Evolutionary conservation across 2,888 invertebrate genomes (phyloP), one percentile per base, ranked within the genome.

Genomic region (Molanna angustata): DNA sequence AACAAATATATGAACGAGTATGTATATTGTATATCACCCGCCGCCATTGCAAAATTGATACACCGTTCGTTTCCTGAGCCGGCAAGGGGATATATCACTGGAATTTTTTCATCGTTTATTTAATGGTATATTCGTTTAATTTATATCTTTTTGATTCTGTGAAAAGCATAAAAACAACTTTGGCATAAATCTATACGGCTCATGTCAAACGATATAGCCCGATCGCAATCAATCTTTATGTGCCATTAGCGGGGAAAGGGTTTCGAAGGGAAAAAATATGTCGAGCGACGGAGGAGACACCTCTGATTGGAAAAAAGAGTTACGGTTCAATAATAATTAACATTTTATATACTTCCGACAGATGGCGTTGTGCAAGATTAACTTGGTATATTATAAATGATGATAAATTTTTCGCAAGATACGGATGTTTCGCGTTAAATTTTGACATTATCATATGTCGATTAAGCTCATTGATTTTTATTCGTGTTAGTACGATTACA

Each of bases 81-180:
- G 35, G 32, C 42, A 27, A 45, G 49, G 52, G 54, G 50, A 49
- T 17, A 46, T 33, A 46, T 51, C 51, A 31, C 31, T n/a, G 53
- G 35, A 33, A 46, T 58, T 58, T 55, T 51, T 56, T 53, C 51
- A 51, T 53, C 58, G 49, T 53, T 58, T 58, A 58, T 58, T 58
- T 58, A 58, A 58, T 58, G 56, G 55, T 54, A 54, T 56, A 48
- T 47, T 45, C 56, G 58, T 56, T 58, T 58, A 58, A 58, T 58
- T 58, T 58, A 58, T 58, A 58, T 45, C 55, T 46, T 55, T 47
- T 52, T 49, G 53, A 53, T 56, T 49, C 42, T 53, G 56, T 54
- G 57, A 57, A 57, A 54, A 47, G 56, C 56, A 53, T 49, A 56
- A 58, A 58, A 58, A 58, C 51, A 51, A 56, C 43, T 58, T 58